Base-by-base conservation (phyloP, 2,888 invertebrate species). In the Monopis laevigella region DNA sequence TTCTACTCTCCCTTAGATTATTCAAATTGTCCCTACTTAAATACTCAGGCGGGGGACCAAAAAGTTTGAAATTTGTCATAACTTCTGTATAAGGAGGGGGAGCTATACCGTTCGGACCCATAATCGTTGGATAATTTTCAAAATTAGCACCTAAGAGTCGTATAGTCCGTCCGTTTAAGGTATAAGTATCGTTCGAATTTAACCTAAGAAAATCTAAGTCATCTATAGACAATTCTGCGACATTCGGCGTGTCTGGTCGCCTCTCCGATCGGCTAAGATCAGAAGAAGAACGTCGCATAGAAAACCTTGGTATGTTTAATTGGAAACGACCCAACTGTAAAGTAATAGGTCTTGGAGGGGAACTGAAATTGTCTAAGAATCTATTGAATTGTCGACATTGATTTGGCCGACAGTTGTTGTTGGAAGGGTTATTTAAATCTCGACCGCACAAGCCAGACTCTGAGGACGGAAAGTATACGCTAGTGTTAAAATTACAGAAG, bases 51-150 rank as follows among this genome's bases (percentile, higher is more conserved):
- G 83, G 83, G 0, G 83, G 83, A 0, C 82, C 82, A 29, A 64
- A 67, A 42, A 68, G 67, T 1, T 78, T 50, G 4, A 43, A 45
- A 8, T 36, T 40, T 7, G 43, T 36, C 54, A 75, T 63, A 0
- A 72, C 70, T 34, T 80, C 78, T 0, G 62, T 68, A 38, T 80
- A 80, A 0, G 78, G 70, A 0, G 81, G 81, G 0, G 78, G 80
- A 1, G 67, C 42, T n/a, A n/a, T n/a, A n/a, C n/a, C n/a, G 11
- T 39, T 35, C 2, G 43, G 41, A 17, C 45, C 29, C 7, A 44
- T 42, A 14, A 41, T 45, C 0, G 43, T 46, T 0, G 75, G 73
- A 21, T 67, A 72, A 41, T 71, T 64, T 13, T 72, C 71, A 29
- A 77, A 73, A 42, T 69, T 58, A 0, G 66, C 80, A 1, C 80